Percentiles rank a stretch among this genome's conserved stretches.
These are phyloP conservation scores for Fragum sueziense DNA, from an alignment of 2,888 invertebrate species.

Conservation along the genomic window DNA sequence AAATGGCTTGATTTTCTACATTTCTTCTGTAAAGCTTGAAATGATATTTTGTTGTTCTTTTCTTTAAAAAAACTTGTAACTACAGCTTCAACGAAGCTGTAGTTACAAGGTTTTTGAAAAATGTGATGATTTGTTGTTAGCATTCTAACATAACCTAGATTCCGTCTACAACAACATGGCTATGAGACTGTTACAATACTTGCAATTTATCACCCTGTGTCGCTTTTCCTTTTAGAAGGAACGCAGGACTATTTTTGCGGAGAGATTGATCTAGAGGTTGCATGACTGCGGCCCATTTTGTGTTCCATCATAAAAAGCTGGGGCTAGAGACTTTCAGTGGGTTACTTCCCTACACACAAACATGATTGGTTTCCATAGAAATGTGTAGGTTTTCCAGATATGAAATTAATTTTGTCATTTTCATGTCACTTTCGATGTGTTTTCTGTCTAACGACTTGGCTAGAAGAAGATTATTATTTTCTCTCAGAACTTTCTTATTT, in stretches of 20 bases:
- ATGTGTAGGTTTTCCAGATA: slow-evolving; percentile 21
- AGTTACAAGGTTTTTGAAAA: too few relatives aligned
- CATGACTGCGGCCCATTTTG: slow-evolving; percentile 52
- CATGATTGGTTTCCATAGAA: slow-evolving; percentile 23
- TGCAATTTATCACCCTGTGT: slow-evolving; percentile 29
- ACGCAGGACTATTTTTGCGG: slow-evolving; percentile 28
- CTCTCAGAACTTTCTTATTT: neutral
- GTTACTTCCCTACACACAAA: slow-evolving; percentile 17
- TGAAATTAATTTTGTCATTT: slow-evolving; percentile 27
- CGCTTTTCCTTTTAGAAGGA: slow-evolving; percentile 25
- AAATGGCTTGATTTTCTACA: too few relatives aligned
- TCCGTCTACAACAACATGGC: neutral
- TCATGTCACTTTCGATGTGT: slow-evolving; percentile 20
- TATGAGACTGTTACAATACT: slow-evolving; percentile 5
- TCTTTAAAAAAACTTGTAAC: too few relatives aligned
- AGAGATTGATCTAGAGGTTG: slow-evolving; percentile 46
- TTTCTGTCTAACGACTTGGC: slow-evolving; percentile 6
- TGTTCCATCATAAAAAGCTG: slow-evolving; percentile 25
- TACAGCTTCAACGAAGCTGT: too few relatives aligned
- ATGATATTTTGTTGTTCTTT: too few relatives aligned
- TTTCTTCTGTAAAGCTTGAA: too few relatives aligned
- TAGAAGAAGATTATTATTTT: neutral
- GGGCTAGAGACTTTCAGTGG: slow-evolving; percentile 22
- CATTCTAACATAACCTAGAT: neutral
- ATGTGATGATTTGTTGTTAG: neutral